Base-by-base conservation (phyloP, 2,888 invertebrate species). In the Cryptocheilus praepositus region DNA sequence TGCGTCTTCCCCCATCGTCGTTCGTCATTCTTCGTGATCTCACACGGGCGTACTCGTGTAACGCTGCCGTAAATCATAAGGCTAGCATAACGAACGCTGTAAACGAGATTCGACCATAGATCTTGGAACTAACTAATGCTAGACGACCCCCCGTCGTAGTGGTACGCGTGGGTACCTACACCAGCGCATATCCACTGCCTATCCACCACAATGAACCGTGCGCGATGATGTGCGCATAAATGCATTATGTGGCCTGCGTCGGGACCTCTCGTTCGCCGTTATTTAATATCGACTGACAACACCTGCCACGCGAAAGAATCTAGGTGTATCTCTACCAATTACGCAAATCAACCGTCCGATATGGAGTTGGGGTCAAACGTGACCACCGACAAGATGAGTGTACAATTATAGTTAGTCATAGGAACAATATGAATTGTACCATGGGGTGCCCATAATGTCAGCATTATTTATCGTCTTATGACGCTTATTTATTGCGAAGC, bases 21-120 rank as follows among this genome's bases (percentile, higher is more conserved):
- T 36, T 11, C 36, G 36, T 36, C 36, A 36, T 36, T 36, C 36
- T 4, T 7, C 36, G 11, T 36, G 36, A 36, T 36, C 36, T 36
- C 13, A 11, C 36, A 36, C 36, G 36, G 36, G 11, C 36, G 1
- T 36, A 66, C 54, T 67, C 49, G 21, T 54, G 59, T 15, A 55
- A 18, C 49, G 7, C 49, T 3, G 65, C 54, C 61, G 62, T 79
- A 79, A 79, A 79, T 79, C 79, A 79, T 53, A 46, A 66, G 15
- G n/a, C 28, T 61, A 71, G 68, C 74, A 52, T 71, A 79, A 80
- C 72, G 70, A 75, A 80, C 70, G 73, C 66, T 73, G 75, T 81
- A 82, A 83, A 83, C 77, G 80, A 80, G 80, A 58, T 74, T 64
- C 70, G 71, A 70, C 75, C 77, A 74, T 81, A 83, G 82, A 83